phyloP scores from a whole-genome alignment of 2,797 vertebrate genomes.

The Vipera latastei region DNA sequence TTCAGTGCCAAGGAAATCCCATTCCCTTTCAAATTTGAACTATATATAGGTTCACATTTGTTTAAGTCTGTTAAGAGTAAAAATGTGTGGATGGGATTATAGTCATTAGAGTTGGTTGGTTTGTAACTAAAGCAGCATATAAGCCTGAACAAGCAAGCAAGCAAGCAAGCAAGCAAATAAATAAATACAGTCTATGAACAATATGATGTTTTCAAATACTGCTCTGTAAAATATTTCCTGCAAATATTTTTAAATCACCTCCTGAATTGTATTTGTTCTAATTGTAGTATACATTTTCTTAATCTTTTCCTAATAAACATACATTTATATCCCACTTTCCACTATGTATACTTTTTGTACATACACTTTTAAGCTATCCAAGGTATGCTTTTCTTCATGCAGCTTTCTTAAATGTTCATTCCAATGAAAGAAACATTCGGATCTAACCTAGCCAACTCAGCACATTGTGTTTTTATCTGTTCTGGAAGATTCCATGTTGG shows the following conservation, averaged over 20 bases:
- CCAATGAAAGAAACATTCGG: background rate
- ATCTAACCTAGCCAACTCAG: background rate
- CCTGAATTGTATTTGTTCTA: background rate
- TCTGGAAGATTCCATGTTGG: background rate
- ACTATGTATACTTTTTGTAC: background rate
- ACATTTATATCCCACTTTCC: background rate
- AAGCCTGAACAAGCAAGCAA: background rate
- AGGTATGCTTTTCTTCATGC: background rate
- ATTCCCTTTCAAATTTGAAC: slow-evolving; percentile 10
- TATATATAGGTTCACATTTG: background rate
- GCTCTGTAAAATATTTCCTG: background rate
- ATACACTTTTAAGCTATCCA: background rate
- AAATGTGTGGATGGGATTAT: background rate
- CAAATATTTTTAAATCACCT: background rate
- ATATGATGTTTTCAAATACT: background rate
- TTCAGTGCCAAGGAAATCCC: background rate
- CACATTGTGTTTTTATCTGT: background rate
- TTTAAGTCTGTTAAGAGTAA: background rate
- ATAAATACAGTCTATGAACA: background rate
- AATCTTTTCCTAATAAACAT: background rate
- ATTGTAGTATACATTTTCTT: background rate
- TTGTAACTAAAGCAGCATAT: background rate
- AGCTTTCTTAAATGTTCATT: background rate
- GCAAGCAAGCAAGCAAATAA: background rate
- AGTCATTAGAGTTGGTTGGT: background rate